Evolutionary conservation across 2,113 vertebrate species (phyloP).

Genomic region (Rhea americana): DNA sequence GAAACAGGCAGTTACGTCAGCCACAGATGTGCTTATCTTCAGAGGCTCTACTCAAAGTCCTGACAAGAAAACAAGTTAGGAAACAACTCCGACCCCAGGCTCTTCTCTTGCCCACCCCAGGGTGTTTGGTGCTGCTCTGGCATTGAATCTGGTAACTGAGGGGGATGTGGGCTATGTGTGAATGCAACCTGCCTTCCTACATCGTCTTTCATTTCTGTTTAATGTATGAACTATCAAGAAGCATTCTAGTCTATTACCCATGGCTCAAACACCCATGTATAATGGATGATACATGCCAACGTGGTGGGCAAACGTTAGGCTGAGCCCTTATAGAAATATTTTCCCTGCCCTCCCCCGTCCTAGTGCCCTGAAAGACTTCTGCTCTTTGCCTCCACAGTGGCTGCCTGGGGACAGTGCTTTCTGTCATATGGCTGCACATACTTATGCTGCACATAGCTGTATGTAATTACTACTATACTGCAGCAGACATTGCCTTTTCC

Average conservation of each 20-base stretch:
- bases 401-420: neutral
- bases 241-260: neutral
- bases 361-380: neutral
- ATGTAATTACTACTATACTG: too few species aligned
- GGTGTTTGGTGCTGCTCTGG: accelerated
- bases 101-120: neutral
- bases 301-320: constrained; percentile 2
- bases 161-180: accelerated
- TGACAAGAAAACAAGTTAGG: neutral
- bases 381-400: accelerated
- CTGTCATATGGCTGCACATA: neutral
- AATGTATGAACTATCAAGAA: neutral
- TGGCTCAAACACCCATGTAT: neutral
- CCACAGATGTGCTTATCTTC: too few species aligned
- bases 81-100: neutral
- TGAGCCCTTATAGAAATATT: neutral
- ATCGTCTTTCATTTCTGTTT: neutral
- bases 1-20: too few species aligned
- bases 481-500: neutral
- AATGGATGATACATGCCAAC: neutral
- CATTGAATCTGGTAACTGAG: neutral
- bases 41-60: too few species aligned
- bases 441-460: neutral
- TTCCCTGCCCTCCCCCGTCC: neutral
- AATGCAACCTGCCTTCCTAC: neutral